Evolutionary conservation across 1,140 invertebrate genomes (phyloP), one percentile per base, ranked within the genome.

Genomic region (Rhysida immarginata): DNA sequence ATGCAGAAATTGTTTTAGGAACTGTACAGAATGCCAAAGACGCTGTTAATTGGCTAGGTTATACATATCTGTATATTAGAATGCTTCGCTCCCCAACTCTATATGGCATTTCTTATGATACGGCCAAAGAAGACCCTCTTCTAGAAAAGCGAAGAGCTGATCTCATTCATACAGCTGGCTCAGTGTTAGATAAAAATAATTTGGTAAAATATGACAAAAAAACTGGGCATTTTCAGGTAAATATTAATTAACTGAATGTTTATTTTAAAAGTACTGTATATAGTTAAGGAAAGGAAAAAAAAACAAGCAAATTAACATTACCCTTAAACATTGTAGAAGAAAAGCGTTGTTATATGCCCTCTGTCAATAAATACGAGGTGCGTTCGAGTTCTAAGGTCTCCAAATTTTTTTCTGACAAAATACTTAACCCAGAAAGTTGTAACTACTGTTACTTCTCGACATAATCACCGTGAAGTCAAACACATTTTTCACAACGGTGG

Each of bases 1-100:
- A 99, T 73, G 96, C 96, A 0, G 96, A 99, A 77, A 83, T 98
- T 49, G 95, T 99, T 0, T 72, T 98, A 0, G 96, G 94, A 2
- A 96, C 92, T 0, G 83, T 99, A 43, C 93, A 97, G 68, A 96
- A 87, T 70, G 78, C 97, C 0, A 79, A 85, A 58, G 96, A 99
- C 68, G 96, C 95, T 0, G 88, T 95, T 3, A 84, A 84, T n/a
- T 93, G 89, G 89, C 68, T 95, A 1, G 92, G 92, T 0, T 99
- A 99, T 68, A 94, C 94, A 0, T 99, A 99, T 71, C 76, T 99
- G 0, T 99, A 97, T 68, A 87, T 99, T 23, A 66, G 87, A 52
- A 90, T 92, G 87, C 66, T 90, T 14, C 74, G 87, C 14, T 81
- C 84, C 62, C 91, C 94, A 1, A 80, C 78, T 0, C 68, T 97